Conservation (phyloP, 2,113 vertebrate genomes). For the Sus scrofa region T2T-Sscrofa CM000826.6:126516501-126517000, state of each 20-base stretch:
- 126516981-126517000: not conserved
- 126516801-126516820: not conserved
- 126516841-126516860: conserved; percentile 21
- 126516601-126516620: not conserved
- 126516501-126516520: not conserved
- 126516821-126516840: not conserved
- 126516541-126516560: conserved; percentile 60
- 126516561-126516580: conserved; percentile 62
- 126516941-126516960: not conserved
- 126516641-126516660: not conserved
- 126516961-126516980: not conserved
- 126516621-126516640: not conserved
- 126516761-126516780: not conserved
- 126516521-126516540: conserved; percentile 24
- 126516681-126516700: not conserved
- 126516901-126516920: not conserved
- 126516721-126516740: not conserved
- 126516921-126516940: conserved; percentile 5
- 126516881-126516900: conserved; percentile 8
- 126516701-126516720: not conserved
- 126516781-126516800: not conserved
- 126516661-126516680: not conserved
- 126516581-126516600: conserved; percentile 20
- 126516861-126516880: not conserved
- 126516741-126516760: conserved; percentile 5